A percentile compares a stretch with the other conserved stretches of the same genome.
phyloP scores from a whole-genome alignment of 2,113 vertebrate genomes.

The Scomber japonicus region DNA sequence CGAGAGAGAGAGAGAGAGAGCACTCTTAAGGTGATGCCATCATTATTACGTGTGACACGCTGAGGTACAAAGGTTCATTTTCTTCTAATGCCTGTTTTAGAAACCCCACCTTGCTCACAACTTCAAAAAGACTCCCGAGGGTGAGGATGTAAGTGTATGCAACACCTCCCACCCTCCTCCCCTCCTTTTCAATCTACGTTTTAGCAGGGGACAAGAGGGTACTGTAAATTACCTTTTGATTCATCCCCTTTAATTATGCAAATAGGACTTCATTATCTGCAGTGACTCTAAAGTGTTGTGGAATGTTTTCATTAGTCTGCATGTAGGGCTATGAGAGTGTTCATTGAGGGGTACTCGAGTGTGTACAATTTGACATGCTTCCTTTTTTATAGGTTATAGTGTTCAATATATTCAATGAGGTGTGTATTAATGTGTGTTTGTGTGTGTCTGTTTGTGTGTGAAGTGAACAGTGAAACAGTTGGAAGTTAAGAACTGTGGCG shows the following conservation, averaged over 20 bases:
- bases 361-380: constrained; percentile 47
- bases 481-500: background rate
- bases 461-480: background rate
- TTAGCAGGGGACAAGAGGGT: constrained; percentile 64
- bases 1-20: background rate
- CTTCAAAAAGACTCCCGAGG: constrained; percentile 55
- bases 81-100: constrained; percentile 63
- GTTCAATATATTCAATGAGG: constrained; percentile 28
- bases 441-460: background rate
- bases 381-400: constrained; percentile 20
- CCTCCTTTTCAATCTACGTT: constrained; percentile 36
- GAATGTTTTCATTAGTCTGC: constrained; percentile 73
- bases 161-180: constrained; percentile 24
- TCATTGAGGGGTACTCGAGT: constrained; percentile 59
- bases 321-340: constrained; percentile 45
- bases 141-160: constrained; percentile 55
- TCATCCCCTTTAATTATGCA: constrained; percentile 82
- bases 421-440: background rate
- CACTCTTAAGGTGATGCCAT: constrained; percentile 11
- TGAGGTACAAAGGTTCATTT: constrained; percentile 60
- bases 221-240: constrained; percentile 81
- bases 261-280: constrained; percentile 78
- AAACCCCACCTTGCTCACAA: constrained; percentile 57
- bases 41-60: constrained; percentile 51
- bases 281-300: constrained; percentile 70